Conservation (phyloP, 2,888 invertebrate species). For the Branchipolynoe longqiensis region DNA sequence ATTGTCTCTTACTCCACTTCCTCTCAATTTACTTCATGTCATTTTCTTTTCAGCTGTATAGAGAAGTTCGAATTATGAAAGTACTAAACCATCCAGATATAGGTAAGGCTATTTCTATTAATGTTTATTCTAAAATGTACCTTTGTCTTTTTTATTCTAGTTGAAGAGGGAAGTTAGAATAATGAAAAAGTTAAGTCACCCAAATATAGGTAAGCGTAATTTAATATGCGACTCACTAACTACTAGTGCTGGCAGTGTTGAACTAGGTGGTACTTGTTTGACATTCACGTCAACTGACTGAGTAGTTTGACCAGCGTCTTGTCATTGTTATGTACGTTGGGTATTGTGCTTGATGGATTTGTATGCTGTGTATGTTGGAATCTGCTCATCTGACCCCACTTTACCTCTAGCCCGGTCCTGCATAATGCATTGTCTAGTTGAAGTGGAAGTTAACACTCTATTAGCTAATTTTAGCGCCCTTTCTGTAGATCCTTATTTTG, state of each 20-base stretch:
- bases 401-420: too few species aligned
- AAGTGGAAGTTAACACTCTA: too few species aligned
- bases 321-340: too few species aligned
- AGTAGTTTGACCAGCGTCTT: too few species aligned
- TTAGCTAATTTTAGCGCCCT: too few species aligned
- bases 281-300: not conserved
- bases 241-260: slow-evolving; percentile 11
- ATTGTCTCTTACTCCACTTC: too few species aligned
- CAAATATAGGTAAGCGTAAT: slow-evolving; percentile 67
- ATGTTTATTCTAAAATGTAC: slow-evolving; percentile 23
- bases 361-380: too few species aligned
- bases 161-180: slow-evolving; percentile 64
- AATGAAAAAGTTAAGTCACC: slow-evolving; percentile 68
- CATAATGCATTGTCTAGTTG: too few species aligned
- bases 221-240: slow-evolving; percentile 48
- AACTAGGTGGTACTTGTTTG: slow-evolving; percentile 4
- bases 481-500: too few species aligned
- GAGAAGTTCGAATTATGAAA: slow-evolving; percentile 69
- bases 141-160: slow-evolving; percentile 54
- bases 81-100: slow-evolving; percentile 69
- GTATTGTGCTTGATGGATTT: too few species aligned
- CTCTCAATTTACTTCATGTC: not conserved
- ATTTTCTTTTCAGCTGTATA: slow-evolving; percentile 58
- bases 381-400: too few species aligned
- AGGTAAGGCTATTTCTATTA: slow-evolving; percentile 62